Conservation (phyloP, 92 coral and sea anemone species). For the Meandrina meandrites region DNA sequence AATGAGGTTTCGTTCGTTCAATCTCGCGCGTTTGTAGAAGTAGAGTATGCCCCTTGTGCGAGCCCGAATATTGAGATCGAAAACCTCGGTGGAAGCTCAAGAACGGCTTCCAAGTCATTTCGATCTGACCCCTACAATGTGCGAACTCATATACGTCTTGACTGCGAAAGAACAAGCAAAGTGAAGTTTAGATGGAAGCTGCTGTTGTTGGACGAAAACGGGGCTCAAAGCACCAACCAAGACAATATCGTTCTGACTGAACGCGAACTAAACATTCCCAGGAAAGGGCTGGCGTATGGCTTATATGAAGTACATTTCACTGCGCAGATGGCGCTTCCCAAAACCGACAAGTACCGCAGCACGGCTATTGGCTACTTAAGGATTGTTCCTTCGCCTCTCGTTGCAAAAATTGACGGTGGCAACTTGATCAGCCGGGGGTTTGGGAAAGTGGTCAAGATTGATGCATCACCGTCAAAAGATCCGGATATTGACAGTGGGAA, state of each 20-base stretch:
- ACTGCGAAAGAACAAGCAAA: slow-evolving; percentile 38
- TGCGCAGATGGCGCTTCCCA: slow-evolving; percentile 42
- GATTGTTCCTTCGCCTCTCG: slow-evolving; percentile 53
- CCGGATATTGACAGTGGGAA: slow-evolving; percentile 46
- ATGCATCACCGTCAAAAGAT: slow-evolving; percentile 58
- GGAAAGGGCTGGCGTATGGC: slow-evolving; percentile 45
- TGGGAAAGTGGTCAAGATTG: slow-evolving; percentile 44
- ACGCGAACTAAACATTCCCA: slow-evolving; percentile 33
- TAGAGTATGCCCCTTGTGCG: slow-evolving; percentile 31
- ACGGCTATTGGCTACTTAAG: slow-evolving; percentile 45
- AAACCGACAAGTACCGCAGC: slow-evolving; percentile 25
- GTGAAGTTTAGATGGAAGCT: slow-evolving; percentile 33
- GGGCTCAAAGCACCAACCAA: not conserved
- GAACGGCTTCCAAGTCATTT: slow-evolving; percentile 15
- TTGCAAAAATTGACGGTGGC: slow-evolving; percentile 58
- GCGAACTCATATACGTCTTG: not conserved
- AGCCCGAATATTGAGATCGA: slow-evolving; percentile 23
- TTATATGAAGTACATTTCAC: slow-evolving; percentile 40
- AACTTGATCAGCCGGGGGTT: slow-evolving; percentile 55
- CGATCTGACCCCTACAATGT: slow-evolving; percentile 32
- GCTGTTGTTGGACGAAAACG: slow-evolving; percentile 6
- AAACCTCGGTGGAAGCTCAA: slow-evolving; percentile 22
- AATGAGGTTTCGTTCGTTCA: slow-evolving; percentile 38
- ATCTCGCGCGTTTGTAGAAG: not conserved
- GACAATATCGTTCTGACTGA: slow-evolving; percentile 3